These are phyloP conservation scores for Acleris holmiana DNA, from an alignment of 2,888 invertebrate species.

Conservation along the genomic window DNA sequence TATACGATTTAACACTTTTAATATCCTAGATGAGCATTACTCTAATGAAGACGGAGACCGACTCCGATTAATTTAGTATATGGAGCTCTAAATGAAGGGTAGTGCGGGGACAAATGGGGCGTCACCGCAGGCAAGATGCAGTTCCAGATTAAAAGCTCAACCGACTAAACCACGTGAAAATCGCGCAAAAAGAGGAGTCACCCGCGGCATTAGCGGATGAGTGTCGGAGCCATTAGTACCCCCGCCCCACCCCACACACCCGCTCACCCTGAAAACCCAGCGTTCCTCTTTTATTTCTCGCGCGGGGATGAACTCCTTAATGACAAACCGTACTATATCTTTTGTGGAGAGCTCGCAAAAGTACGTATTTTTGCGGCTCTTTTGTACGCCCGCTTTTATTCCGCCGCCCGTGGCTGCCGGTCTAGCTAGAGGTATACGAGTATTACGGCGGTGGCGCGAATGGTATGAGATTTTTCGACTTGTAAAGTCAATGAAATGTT, in stretches of 20 bases:
- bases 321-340: conserved; percentile 85
- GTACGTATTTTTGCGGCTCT: conserved; percentile 84
- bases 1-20: no score
- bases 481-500: conserved; percentile 63
- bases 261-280: conserved; percentile 65
- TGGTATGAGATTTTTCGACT: conserved; percentile 60
- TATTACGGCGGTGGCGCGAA: conserved; percentile 53
- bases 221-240: conserved; percentile 83
- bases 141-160: conserved; percentile 81
- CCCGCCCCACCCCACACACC: conserved; percentile 49
- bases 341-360: conserved; percentile 83
- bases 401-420: conserved; percentile 59
- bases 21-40: conserved; percentile 21
- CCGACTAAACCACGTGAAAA: conserved; percentile 83
- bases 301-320: conserved; percentile 85
- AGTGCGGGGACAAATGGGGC: conserved; percentile 66
- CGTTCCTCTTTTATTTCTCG: conserved; percentile 84
- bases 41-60: conserved; percentile 21
- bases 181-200: conserved; percentile 83
- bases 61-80: conserved; percentile 35
- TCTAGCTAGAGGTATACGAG: conserved; percentile 30
- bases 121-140: conserved; percentile 73
- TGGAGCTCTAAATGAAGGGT: conserved; percentile 29
- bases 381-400: conserved; percentile 81
- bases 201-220: conserved; percentile 85